A percentile compares a stretch with the other conserved stretches of the same genome.
These are phyloP conservation scores for Leucopsar rothschildi DNA, from an alignment of 2,113 vertebrate species.

Conservation along the genomic window DNA sequence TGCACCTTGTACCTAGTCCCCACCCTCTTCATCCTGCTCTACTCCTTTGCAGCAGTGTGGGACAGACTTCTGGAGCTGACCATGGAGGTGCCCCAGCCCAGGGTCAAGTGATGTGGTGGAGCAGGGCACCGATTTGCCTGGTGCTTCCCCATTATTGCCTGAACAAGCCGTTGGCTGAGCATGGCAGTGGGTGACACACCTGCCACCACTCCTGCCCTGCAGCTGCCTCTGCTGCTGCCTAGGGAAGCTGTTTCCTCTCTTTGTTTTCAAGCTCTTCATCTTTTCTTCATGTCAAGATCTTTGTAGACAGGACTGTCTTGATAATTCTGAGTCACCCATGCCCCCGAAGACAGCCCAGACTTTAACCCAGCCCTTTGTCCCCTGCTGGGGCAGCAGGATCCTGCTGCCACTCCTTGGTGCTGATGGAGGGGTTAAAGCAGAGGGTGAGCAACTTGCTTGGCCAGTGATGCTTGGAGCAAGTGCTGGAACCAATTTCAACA, in stretches of 20 bases:
- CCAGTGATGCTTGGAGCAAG: background rate
- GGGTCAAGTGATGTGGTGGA: fast-evolving
- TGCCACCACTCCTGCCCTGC: background rate
- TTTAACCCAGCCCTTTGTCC: background rate
- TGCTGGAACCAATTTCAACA: background rate
- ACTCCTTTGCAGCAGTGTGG: background rate
- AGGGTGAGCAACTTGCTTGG: background rate
- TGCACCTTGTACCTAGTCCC: background rate
- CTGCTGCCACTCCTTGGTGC: background rate
- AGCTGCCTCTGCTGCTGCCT: background rate
- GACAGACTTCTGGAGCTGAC: background rate
- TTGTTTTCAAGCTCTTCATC: background rate
- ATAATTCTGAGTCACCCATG: background rate
- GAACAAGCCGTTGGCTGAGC: background rate
- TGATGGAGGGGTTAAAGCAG: background rate
- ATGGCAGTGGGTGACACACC: fast-evolving
- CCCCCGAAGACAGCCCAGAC: background rate
- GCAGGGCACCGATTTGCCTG: background rate
- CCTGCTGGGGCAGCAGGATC: background rate
- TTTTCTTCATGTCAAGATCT: background rate
- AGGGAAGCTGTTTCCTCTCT: background rate
- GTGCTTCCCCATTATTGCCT: background rate
- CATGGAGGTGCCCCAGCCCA: background rate
- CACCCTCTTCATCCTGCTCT: background rate
- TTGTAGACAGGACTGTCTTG: background rate